Conservation (phyloP, 2,113 vertebrate genomes). For the Casuarius casuarius region DNA sequence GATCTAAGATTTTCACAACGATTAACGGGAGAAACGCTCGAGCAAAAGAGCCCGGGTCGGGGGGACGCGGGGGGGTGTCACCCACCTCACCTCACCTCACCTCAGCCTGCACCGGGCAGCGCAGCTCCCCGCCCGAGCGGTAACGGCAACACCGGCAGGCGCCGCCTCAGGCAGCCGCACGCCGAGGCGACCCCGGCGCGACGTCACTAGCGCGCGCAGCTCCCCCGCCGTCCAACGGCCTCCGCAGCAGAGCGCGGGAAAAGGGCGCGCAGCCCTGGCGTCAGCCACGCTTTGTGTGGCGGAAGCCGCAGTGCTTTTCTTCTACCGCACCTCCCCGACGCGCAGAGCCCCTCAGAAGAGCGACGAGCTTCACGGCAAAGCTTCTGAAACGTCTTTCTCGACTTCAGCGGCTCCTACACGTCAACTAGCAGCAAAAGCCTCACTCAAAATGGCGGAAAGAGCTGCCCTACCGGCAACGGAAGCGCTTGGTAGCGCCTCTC, state of each 20-base stretch:
- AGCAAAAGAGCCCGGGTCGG: neutral
- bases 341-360: fast-evolving
- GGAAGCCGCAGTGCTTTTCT: fast-evolving
- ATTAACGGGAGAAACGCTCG: neutral
- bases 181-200: no score
- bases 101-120: neutral
- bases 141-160: fast-evolving
- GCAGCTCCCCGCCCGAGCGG: no score
- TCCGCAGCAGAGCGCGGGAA: neutral
- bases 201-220: no score
- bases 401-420: fast-evolving
- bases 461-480: neutral
- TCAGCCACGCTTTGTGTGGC: neutral
- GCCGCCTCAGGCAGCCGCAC: neutral
- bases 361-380: fast-evolving
- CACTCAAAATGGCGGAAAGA: neutral
- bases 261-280: fast-evolving
- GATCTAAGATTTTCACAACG: neutral
- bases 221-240: neutral
- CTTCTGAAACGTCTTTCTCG: fast-evolving
- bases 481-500: fast-evolving
- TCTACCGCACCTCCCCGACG: fast-evolving
- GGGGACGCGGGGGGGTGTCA: no score
- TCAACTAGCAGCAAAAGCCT: fast-evolving
- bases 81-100: neutral